These are phyloP conservation scores for Ennomos quercinarius DNA, from an alignment of 2,888 invertebrate species.

Conservation along the genomic window DNA sequence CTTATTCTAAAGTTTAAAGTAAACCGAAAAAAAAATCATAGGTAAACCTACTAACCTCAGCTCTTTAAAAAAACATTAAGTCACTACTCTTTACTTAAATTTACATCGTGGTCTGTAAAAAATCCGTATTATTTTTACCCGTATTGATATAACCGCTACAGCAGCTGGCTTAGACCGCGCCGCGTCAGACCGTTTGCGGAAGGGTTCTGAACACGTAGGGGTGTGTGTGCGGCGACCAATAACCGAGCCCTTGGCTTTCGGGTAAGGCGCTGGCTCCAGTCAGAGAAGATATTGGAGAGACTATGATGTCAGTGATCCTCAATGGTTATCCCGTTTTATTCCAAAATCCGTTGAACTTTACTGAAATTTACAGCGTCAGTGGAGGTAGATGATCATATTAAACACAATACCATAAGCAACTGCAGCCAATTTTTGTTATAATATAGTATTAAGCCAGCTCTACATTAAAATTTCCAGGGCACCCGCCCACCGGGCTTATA, in stretches of 20 bases:
- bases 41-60: no score
- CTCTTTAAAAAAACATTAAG: no score
- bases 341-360: no score
- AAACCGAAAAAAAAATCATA: no score
- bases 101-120: no score
- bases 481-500: no score
- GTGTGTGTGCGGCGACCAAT: constrained; percentile 38
- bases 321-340: no score
- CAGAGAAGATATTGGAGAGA: not conserved
- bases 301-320: not conserved
- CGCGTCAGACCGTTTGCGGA: constrained; percentile 19
- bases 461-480: no score
- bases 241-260: constrained; percentile 24
- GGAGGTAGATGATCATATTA: not conserved
- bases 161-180: constrained; percentile 17
- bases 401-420: not conserved
- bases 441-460: no score
- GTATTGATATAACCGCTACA: constrained; percentile 16
- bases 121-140: no score
- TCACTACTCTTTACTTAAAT: no score
- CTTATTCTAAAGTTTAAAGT: no score
- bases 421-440: not conserved
- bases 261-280: constrained; percentile 9
- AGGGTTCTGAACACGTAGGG: constrained; percentile 31
- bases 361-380: not conserved